These are phyloP conservation scores for Verasper variegatus DNA, from an alignment of 2,113 vertebrate species.

Conservation along the genomic window DNA sequence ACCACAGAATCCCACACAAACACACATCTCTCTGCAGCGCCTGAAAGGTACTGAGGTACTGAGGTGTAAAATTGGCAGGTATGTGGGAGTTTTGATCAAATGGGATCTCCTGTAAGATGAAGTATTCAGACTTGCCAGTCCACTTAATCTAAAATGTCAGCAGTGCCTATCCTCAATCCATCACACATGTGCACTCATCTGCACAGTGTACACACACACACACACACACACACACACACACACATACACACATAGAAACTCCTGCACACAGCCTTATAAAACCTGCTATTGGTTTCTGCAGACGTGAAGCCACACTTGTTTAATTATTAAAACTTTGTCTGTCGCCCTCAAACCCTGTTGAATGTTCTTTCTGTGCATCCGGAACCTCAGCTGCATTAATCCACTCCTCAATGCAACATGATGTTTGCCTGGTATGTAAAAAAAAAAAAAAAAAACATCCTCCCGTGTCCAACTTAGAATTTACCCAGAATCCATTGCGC, in stretches of 20 bases:
- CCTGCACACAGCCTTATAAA: neutral
- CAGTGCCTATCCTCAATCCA: slow-evolving; percentile 48
- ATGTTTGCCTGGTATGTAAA: neutral
- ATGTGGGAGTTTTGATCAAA: slow-evolving; percentile 59
- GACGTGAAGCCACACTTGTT: slow-evolving; percentile 21
- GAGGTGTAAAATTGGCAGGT: slow-evolving; percentile 50
- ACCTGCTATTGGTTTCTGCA: neutral
- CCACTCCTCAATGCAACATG: neutral
- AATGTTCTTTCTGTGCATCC: neutral
- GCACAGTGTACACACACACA: slow-evolving; percentile 10
- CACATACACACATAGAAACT: neutral
- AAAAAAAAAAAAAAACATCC: too few species aligned
- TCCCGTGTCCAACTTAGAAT: neutral
- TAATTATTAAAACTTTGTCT: slow-evolving; percentile 24
- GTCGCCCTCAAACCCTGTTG: slow-evolving; percentile 4
- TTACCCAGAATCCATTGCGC: slow-evolving; percentile 25
- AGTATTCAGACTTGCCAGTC: slow-evolving; percentile 43
- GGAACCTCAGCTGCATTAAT: neutral
- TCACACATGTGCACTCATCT: slow-evolving; percentile 43
- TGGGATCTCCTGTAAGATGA: slow-evolving; percentile 57
- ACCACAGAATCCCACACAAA: neutral
- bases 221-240: neutral
- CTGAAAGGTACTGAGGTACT: slow-evolving; percentile 20
- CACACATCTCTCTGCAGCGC: slow-evolving; percentile 1
- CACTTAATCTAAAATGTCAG: slow-evolving; percentile 68